Base-by-base conservation (phyloP, 2,797 vertebrate species). In the Luscinia megarhynchos region DNA sequence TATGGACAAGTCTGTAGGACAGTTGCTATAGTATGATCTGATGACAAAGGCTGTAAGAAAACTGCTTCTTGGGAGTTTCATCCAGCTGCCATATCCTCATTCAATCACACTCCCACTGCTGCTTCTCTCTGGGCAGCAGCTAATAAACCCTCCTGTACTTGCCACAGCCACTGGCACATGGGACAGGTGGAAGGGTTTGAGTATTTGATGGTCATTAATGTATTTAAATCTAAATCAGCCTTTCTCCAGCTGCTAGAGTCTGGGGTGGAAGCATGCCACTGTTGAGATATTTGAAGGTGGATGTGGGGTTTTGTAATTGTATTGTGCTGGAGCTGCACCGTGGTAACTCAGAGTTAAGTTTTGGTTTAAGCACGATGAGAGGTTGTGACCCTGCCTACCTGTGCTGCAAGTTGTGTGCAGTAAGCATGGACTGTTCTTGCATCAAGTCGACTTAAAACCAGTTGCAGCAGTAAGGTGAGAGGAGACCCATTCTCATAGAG, bases 381-480 rank as follows among this genome's bases (percentile, higher is more conserved):
- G 38, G 10, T 54, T 69, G 43, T 5, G 1, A 53, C 38, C 20
- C 30, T 40, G 41, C 48, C 34, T 48, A 2, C 21, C 26, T 30
- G 40, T 29, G 23, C 3, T 63, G 22, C 43, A 48, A 12, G 18
- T 34, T 22, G 8, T 4, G 2, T 57, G 6, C 0, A 0, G 9
- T 54, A 77, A 51, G 9, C 11, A 8, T 16, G 4, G 26, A 17
- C 55, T 61, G 10, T 34, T 83, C 16, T 19, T 57, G 29, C 30
- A 50, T 77, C 19, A 46, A 26, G 15, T 73, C 19, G 19, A 68
- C 5, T 66, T 59, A 66, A 66, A 84, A 62, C 11, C 15, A 43
- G 32, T 62, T 58, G 32, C 26, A 62, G 27, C 53, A 55, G 36
- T 30, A 66, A 51, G 19, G 15, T 48, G 41, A 62, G 34, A 76